Evolutionary conservation across 2,113 vertebrate species (phyloP).

Genomic region (Chitala chitala): DNA sequence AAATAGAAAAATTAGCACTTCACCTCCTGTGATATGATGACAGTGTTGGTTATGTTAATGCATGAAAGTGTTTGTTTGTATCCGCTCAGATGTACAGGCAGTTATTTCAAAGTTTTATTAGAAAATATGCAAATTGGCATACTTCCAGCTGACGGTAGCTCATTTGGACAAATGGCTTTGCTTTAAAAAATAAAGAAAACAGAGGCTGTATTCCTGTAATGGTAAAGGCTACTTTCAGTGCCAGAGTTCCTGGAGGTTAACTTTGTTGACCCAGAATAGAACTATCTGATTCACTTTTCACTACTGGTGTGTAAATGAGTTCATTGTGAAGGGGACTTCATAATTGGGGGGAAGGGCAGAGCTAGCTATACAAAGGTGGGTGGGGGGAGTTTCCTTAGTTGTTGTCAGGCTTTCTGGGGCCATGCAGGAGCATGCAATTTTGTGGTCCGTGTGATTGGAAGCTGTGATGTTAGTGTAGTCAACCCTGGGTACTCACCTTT

Average conservation of each 20-base stretch:
- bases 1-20: too few species aligned
- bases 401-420: conserved; percentile 33
- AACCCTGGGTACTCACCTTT: background rate
- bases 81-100: conserved; percentile 5
- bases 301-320: conserved; percentile 39
- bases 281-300: conserved; percentile 43
- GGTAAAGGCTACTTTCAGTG: background rate
- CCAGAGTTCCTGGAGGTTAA: conserved; percentile 22
- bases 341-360: background rate
- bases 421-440: conserved; percentile 28
- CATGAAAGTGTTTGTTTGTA: conserved; percentile 16
- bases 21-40: conserved; percentile 2
- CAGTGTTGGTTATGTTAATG: too few species aligned
- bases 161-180: conserved; percentile 4
- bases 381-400: conserved; percentile 17
- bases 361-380: conserved; percentile 5
- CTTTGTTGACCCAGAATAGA: conserved; percentile 27
- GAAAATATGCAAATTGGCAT: conserved; percentile 28
- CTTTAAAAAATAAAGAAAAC: conserved; percentile 30
- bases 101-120: conserved; percentile 26
- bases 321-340: conserved; percentile 16
- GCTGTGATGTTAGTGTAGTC: background rate
- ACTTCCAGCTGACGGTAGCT: background rate
- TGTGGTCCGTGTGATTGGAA: conserved; percentile 28
- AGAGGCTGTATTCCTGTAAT: conserved; percentile 19